Evolutionary conservation across 2,888 invertebrate species (phyloP).

Genomic region (Polydesmus complanatus): DNA sequence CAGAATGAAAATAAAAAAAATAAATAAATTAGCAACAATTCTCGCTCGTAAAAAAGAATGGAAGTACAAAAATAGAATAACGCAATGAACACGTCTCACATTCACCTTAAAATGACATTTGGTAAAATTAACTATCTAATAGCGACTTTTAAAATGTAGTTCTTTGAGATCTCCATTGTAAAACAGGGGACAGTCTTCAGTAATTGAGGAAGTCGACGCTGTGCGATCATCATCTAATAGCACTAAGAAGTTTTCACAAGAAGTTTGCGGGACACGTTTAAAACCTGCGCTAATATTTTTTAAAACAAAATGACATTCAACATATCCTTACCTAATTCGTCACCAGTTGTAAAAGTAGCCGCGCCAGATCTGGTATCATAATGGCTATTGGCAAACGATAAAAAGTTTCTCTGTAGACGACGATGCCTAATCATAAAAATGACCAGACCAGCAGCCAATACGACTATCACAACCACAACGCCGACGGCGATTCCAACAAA

Average conservation of each 20-base stretch:
- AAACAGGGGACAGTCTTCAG: not conserved
- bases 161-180: conserved; percentile 1
- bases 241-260: not conserved
- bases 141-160: not conserved
- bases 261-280: too few species aligned
- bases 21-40: not conserved
- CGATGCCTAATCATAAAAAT: conserved; percentile 53
- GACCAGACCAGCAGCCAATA: conserved; percentile 44
- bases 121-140: not conserved
- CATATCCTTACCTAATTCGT: conserved; percentile 43
- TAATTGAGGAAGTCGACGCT: not conserved
- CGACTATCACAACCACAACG: conserved; percentile 40
- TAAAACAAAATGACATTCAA: too few species aligned
- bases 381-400: conserved; percentile 65
- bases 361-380: conserved; percentile 77
- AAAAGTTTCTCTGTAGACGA: conserved; percentile 59
- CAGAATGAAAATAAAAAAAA: not conserved
- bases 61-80: not conserved
- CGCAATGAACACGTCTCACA: not conserved
- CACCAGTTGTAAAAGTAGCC: conserved; percentile 60
- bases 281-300: not conserved
- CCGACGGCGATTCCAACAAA: conserved; percentile 41
- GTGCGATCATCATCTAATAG: not conserved
- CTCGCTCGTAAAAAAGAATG: not conserved
- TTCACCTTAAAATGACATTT: not conserved